Evolutionary conservation across 2,797 vertebrate species (phyloP).

Genomic region (Odontamblyopus rebecca): DNA sequence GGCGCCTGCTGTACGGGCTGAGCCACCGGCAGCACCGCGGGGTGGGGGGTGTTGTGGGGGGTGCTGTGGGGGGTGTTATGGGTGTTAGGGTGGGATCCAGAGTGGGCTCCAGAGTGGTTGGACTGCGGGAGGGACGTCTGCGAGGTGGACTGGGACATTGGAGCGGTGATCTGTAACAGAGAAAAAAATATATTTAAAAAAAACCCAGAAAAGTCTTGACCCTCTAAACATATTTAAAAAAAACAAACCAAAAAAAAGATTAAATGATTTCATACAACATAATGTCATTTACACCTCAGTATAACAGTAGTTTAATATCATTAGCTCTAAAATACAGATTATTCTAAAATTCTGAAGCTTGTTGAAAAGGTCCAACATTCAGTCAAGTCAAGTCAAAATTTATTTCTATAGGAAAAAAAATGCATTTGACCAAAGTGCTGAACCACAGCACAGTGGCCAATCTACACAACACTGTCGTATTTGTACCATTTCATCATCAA

Average conservation of each 20-base stretch:
- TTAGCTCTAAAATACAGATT: too few relatives aligned
- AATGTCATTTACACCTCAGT: too few relatives aligned
- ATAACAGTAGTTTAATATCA: too few relatives aligned
- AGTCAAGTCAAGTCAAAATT: too few relatives aligned
- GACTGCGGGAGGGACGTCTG: constrained; percentile 49
- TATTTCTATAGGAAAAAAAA: too few relatives aligned
- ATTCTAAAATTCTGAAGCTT: too few relatives aligned
- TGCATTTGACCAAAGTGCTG: too few relatives aligned
- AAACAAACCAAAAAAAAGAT: background rate
- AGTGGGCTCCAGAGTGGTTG: constrained; percentile 29
- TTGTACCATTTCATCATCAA: too few relatives aligned
- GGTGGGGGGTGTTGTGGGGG: background rate
- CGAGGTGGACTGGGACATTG: constrained; percentile 44
- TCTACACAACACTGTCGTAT: too few relatives aligned
- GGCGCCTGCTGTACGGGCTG: constrained; percentile 35
- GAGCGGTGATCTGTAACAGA: constrained; percentile 57
- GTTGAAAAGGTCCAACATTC: too few relatives aligned
- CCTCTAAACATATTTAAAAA: background rate
- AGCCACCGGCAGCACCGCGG: background rate
- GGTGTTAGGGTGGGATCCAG: background rate
- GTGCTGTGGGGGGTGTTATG: constrained; percentile 2
- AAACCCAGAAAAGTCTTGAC: background rate
- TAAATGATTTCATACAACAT: background rate
- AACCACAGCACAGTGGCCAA: too few relatives aligned
- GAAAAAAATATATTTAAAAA: background rate